These are phyloP conservation scores for Gymnarchus niloticus DNA, from an alignment of 2,113 vertebrate genomes.

Conservation along the genomic window DNA sequence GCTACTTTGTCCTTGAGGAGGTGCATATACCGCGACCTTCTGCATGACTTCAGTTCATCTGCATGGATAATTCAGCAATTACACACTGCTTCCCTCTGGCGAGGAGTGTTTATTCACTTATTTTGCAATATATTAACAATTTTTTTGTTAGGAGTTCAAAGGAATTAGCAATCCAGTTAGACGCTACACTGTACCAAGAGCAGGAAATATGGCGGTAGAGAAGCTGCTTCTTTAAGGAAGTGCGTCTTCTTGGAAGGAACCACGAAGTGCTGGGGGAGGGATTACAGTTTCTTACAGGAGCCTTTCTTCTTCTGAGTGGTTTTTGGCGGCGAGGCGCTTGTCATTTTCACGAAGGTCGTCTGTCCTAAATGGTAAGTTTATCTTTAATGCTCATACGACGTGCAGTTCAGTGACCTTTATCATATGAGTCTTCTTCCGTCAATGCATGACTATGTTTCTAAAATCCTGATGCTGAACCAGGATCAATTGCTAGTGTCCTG, in stretches of 20 bases:
- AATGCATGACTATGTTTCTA: neutral
- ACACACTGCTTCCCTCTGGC: neutral
- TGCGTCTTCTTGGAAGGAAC: neutral
- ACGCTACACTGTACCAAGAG: neutral
- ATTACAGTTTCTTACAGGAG: neutral
- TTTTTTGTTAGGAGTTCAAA: neutral
- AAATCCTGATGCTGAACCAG: neutral
- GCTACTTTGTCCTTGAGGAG: neutral
- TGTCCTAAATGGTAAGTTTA: conserved; percentile 1
- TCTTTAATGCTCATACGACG: neutral
- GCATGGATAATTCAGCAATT: neutral
- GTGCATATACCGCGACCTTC: neutral
- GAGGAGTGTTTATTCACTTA: neutral
- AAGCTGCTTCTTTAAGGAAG: conserved; percentile 10
- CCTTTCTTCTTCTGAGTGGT: neutral
- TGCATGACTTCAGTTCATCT: neutral
- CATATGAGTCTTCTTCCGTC: neutral
- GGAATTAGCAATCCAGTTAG: neutral
- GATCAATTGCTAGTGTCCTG: neutral
- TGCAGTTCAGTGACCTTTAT: neutral
- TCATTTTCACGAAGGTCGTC: neutral
- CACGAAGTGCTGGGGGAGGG: conserved; percentile 7
- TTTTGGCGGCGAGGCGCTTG: neutral
- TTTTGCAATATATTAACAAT: neutral
- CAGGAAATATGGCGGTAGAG: neutral